Evolutionary conservation across 2,113 vertebrate species (phyloP), one percentile per base, ranked within the genome.

Genomic region (Neodontobutis hainanensis): DNA sequence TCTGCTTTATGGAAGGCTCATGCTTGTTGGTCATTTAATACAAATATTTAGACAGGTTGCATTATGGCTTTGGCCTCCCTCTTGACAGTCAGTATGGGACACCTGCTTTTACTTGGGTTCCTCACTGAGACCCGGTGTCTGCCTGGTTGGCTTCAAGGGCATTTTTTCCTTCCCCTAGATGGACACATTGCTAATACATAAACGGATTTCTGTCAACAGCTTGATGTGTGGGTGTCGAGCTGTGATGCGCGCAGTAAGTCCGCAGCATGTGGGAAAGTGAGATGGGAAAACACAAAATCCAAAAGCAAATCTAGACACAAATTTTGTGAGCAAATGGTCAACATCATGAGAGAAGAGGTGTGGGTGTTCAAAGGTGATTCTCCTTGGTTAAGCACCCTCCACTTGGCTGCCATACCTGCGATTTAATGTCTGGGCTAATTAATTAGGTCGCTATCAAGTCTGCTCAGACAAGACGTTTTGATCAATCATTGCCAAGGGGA

Each of bases 151-250:
- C 70, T 84, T 81, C 83, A 87, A 81, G 77, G 81, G 71, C 79
- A 52, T 77, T 77, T 87, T 87, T 84, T 81, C 71, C 50, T 70
- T 65, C 73, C 70, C 60, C n/a, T 36, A 59, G 77, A 87, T n/a
- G 46, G 80, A 88, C 83, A 87, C 61, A 58, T 73, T 76, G 77
- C 81, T 85, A 84, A 89, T 81, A 80, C 83, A 73, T 66, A 81
- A 90, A 87, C 51, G 71, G 80, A 88, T 90, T 89, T 66, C 80
- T 87, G 86, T 88, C 85, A 85, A 46, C 0, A 36, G 50, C 46
- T 55, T 88, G 87, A 89, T 63, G 73, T 60, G 75, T 77, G 68
- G 69, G 47, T 80, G 78, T 74, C 71, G 52, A 27, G 70, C 71
- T 66, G 78, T 27, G 73, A 61, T 61, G 64, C 66, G 69, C 58